phyloP scores from a whole-genome alignment of 2,113 vertebrate species.

The Ceyx margarethae region DNA sequence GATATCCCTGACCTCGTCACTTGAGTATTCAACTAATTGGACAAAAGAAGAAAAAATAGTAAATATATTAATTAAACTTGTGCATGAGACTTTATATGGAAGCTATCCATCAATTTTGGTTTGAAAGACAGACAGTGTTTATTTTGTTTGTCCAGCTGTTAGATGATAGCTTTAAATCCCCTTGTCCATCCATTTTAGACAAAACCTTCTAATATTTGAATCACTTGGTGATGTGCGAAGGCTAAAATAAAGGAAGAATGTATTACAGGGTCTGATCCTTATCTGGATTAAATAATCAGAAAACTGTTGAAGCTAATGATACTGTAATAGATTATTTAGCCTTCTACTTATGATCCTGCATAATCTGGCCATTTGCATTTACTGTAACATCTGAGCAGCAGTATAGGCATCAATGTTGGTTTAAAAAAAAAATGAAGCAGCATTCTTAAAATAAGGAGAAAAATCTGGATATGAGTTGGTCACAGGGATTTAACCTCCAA shows the following conservation, averaged over 20 bases:
- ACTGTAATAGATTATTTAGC: neutral
- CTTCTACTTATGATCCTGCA: neutral
- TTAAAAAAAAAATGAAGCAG: neutral
- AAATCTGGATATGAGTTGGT: slow-evolving; percentile 11
- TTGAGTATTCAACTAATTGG: slow-evolving; percentile 63
- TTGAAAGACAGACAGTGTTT: slow-evolving; percentile 54
- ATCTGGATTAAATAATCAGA: slow-evolving; percentile 40
- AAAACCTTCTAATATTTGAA: slow-evolving; percentile 41
- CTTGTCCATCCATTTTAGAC: slow-evolving; percentile 50
- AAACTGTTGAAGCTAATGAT: slow-evolving; percentile 57
- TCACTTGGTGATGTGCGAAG: slow-evolving; percentile 32
- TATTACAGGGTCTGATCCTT: slow-evolving; percentile 43
- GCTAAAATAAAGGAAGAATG: slow-evolving; percentile 18
- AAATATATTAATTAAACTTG: slow-evolving; percentile 66
- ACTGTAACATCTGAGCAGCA: neutral
- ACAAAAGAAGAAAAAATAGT: slow-evolving; percentile 55
- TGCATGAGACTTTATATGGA: slow-evolving; percentile 58
- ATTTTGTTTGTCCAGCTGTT: slow-evolving; percentile 80
- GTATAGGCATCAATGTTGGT: neutral
- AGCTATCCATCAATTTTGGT: slow-evolving; percentile 49
- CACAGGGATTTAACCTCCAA: neutral
- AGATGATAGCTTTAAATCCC: slow-evolving; percentile 65
- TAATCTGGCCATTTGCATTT: slow-evolving; percentile 17
- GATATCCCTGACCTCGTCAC: slow-evolving; percentile 8
- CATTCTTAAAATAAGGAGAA: neutral